A percentile compares a stretch with the other conserved stretches of the same genome.
Conservation (phyloP, 2,113 vertebrate genomes). For the Myanophis thanlyinensis region DNA sequence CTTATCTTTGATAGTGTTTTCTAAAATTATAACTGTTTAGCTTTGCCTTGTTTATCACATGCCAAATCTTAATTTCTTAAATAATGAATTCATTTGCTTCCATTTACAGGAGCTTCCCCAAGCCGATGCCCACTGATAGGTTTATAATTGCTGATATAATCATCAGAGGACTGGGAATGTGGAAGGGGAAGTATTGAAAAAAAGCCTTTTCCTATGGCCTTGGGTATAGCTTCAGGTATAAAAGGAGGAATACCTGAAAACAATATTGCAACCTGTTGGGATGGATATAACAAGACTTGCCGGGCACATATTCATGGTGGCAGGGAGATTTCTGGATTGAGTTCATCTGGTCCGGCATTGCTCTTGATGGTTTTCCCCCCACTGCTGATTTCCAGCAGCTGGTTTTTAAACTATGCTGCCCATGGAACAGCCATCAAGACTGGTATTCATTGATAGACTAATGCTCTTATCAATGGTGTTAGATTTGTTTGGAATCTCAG, state of each 20-base stretch:
- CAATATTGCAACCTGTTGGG: background rate
- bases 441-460: background rate
- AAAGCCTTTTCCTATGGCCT: background rate
- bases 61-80: background rate
- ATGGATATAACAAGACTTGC: too few relatives aligned
- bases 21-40: constrained; percentile 40
- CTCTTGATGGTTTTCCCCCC: background rate
- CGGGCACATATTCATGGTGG: background rate
- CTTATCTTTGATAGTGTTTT: constrained; percentile 28
- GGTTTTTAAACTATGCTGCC: background rate
- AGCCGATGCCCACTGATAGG: too few relatives aligned
- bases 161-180: background rate
- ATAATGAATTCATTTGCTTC: background rate
- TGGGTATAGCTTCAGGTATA: background rate
- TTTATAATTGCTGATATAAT: background rate
- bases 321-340: background rate
- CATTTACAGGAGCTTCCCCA: background rate
- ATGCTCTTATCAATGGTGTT: background rate
- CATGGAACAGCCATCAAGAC: background rate
- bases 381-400: background rate
- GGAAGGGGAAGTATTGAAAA: background rate
- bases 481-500: background rate
- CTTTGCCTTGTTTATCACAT: constrained; percentile 24
- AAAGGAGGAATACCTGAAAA: background rate
- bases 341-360: background rate